Conservation (phyloP, 1,140 invertebrate species). For the Liolophura sinensis region DNA sequence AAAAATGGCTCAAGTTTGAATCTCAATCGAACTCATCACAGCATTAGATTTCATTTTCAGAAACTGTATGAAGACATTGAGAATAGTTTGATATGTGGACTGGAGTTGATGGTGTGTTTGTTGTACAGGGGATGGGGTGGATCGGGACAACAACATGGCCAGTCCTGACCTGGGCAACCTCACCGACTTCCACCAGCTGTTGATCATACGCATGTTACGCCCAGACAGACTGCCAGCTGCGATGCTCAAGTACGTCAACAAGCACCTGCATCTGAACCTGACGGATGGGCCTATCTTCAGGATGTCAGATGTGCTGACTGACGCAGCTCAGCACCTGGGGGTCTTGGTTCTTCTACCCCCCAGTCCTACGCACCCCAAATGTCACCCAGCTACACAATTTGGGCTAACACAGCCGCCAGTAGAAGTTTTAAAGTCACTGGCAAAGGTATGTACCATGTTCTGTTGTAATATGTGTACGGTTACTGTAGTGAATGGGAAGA, state of each 20-base stretch:
- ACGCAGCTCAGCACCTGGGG: slow-evolving; percentile 39
- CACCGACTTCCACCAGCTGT: slow-evolving; percentile 52
- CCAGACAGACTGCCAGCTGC: slow-evolving; percentile 51
- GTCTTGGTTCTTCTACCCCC: slow-evolving; percentile 48
- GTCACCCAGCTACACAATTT: slow-evolving; percentile 31
- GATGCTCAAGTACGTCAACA: slow-evolving; percentile 42
- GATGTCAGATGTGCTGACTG: slow-evolving; percentile 35
- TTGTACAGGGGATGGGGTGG: too few species aligned
- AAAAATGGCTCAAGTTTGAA: too few species aligned
- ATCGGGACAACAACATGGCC: too few species aligned
- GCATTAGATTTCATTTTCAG: too few species aligned
- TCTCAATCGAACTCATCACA: too few species aligned
- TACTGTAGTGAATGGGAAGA: neutral
- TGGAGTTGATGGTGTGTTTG: too few species aligned
- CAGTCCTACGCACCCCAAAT: slow-evolving; percentile 19
- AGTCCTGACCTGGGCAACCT: slow-evolving; percentile 40
- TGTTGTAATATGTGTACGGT: neutral
- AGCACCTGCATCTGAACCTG: slow-evolving; percentile 41
- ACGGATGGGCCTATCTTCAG: slow-evolving; percentile 37
- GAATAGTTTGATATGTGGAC: too few species aligned
- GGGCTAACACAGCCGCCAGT: slow-evolving; percentile 42
- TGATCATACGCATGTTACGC: slow-evolving; percentile 53
- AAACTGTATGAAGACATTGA: too few species aligned
- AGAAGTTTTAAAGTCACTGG: slow-evolving; percentile 38
- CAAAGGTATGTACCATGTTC: slow-evolving; percentile 33